Conservation (phyloP, 2,888 invertebrate genomes). For the Rambutsinella grinnellia region DNA sequence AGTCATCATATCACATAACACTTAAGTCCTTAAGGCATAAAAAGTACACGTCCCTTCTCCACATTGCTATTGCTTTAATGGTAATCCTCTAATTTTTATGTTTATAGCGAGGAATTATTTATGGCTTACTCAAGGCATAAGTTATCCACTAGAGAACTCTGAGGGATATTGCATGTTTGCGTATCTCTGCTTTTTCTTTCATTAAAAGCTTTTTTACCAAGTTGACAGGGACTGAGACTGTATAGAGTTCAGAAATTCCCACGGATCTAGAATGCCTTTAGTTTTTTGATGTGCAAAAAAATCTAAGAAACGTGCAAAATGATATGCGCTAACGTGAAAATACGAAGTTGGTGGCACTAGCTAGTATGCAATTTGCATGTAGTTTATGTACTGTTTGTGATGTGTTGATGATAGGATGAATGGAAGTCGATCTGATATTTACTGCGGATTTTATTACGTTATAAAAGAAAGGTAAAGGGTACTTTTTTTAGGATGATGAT, state of each 20-base stretch:
- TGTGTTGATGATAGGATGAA: neutral
- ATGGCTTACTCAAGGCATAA: slow-evolving; percentile 13
- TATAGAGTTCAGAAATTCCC: slow-evolving; percentile 18
- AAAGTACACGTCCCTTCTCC: no score
- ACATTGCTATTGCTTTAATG: no score
- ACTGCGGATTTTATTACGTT: no score
- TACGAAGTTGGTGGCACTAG: neutral
- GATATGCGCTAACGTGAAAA: neutral
- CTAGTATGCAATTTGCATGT: neutral
- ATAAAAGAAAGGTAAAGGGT: no score
- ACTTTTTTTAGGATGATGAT: neutral
- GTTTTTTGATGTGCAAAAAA: neutral
- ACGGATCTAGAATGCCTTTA: slow-evolving; percentile 26
- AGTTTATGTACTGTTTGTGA: no score
- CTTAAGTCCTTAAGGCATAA: no score
- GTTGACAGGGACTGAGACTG: neutral
- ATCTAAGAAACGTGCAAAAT: neutral
- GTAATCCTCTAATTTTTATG: slow-evolving; percentile 7
- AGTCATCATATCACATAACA: no score
- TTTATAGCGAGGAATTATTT: slow-evolving; percentile 8
- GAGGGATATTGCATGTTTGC: no score
- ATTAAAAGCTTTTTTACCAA: no score
- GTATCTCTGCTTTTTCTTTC: no score
- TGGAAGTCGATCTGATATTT: no score
- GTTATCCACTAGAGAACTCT: no score